A percentile compares a stretch with the other conserved stretches of the same genome.
These are phyloP conservation scores for Nicator chloris DNA, from an alignment of 2,113 vertebrate species.

Conservation along the genomic window DNA sequence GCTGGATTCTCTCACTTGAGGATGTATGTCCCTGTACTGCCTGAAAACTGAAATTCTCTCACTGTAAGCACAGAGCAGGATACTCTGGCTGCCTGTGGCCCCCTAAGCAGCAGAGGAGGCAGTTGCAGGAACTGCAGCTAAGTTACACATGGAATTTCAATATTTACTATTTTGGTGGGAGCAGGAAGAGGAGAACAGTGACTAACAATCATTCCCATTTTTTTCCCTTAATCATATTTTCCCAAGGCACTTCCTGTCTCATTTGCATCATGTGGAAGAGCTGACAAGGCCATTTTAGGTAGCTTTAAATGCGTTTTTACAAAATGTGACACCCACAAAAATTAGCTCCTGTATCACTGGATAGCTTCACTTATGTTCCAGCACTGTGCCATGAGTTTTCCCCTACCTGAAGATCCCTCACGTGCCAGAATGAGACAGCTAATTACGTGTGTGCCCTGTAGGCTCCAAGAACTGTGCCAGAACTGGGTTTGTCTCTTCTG, in stretches of 20 bases:
- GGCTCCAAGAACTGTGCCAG: neutral
- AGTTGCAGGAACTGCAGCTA: neutral
- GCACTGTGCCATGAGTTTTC: neutral
- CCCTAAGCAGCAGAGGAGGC: neutral
- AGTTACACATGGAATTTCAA: neutral
- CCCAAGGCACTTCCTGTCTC: neutral
- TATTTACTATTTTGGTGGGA: neutral
- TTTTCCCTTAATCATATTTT: neutral
- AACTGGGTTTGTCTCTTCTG: neutral
- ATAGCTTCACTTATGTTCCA: neutral
- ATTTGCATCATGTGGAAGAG: neutral
- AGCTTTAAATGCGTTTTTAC: neutral
- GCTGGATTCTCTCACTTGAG: neutral
- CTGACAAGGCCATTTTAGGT: neutral
- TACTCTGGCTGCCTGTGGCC: neutral
- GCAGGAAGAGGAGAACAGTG: neutral
- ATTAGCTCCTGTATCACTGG: neutral
- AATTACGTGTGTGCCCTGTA: neutral
- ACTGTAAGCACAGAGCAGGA: neutral
- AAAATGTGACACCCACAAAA: neutral
- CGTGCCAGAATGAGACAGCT: neutral
- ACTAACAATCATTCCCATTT: neutral
- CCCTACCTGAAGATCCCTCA: neutral
- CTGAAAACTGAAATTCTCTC: neutral
- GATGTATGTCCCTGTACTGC: rapidly evolving